Evolutionary conservation across 2,888 invertebrate genomes (phyloP), one percentile per base, ranked within the genome.

Genomic region (Poecilobothrus nobilitatus): DNA sequence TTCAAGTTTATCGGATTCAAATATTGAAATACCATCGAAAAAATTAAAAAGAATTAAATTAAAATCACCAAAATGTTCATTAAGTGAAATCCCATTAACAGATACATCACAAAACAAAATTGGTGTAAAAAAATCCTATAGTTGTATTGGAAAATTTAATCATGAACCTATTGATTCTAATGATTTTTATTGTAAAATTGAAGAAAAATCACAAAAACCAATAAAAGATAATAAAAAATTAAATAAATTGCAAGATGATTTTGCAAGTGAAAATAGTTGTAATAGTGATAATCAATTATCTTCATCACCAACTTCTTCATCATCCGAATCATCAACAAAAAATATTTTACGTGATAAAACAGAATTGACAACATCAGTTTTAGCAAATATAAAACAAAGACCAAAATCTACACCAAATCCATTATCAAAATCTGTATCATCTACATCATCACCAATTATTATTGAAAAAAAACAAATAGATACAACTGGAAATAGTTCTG

Each of bases 131-230:
- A 53, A 53, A 53, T 53, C 53, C 9, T 53, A 53, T 18, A 53
- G 53, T 53, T 53, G 53, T 53, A 53, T 53, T 53, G 53, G 53
- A 18, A 53, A 53, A 53, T 53, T 53, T 53, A 53, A 18, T 53
- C 53, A 53, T 2, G 18, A 12, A 9, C 44, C 44, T 10, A 12
- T 9, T 9, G 44, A 53, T 53, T 6, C 9, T 18, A 18, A 18
- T 18, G 18, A 53, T 53, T 53, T 53, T 53, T 53, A 53, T 53
- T 10, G 12, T 10, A 53, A 53, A 53, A 6, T 53, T 18, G 18
- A 18, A 18, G 53, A 53, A 12, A 53, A 53, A 37, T 12, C 8
- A 12, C 37, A 37, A 37, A 12, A 18, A 18, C 6, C 1, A 9
- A 53, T 3, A 18, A 53, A 53, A 53, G 15, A 12, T 2, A 18